A percentile compares a stretch with the other conserved stretches of the same genome.
Evolutionary conservation across 1,140 invertebrate genomes (phyloP).

Genomic region (Neodiprion fabricii): DNA sequence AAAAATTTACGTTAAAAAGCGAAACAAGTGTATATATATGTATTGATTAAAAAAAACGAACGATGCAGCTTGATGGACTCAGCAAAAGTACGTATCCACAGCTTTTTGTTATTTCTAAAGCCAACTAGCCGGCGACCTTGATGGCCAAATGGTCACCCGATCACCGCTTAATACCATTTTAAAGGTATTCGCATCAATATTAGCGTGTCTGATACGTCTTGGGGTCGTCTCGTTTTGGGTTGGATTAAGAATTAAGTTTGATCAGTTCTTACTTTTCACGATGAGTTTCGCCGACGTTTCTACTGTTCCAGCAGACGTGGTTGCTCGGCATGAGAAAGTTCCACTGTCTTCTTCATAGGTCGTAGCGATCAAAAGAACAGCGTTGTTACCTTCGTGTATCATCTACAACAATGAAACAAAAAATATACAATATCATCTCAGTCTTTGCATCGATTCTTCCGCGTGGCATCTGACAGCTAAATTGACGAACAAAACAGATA

Average conservation of each 20-base stretch:
- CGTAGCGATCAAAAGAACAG: constrained; percentile 86
- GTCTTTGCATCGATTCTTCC: not conserved
- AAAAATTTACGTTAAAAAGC: constrained; percentile 32
- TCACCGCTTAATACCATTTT: not conserved
- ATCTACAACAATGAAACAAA: constrained; percentile 72
- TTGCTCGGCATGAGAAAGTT: constrained; percentile 88
- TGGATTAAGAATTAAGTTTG: constrained; percentile 38
- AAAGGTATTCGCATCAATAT: not conserved
- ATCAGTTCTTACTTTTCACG: constrained; percentile 97
- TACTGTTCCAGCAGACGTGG: constrained; percentile 88
- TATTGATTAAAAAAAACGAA: not conserved
- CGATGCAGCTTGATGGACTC: not conserved
- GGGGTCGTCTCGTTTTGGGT: constrained; percentile 1
- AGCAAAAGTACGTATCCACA: not conserved
- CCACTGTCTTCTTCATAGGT: constrained; percentile 95
- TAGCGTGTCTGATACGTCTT: constrained; percentile 1
- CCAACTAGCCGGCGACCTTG: not conserved
- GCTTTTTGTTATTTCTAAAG: not conserved
- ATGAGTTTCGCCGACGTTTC: constrained; percentile 91
- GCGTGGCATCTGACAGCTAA: not conserved
- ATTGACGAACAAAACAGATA: not conserved
- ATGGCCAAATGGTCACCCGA: not conserved
- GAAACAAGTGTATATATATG: constrained; percentile 34
- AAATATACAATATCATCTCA: constrained; percentile 14
- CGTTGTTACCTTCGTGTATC: constrained; percentile 90